Percentiles rank a stretch among this genome's conserved stretches.
Conservation (phyloP, 2,113 vertebrate species). For the Pagrus major region DNA sequence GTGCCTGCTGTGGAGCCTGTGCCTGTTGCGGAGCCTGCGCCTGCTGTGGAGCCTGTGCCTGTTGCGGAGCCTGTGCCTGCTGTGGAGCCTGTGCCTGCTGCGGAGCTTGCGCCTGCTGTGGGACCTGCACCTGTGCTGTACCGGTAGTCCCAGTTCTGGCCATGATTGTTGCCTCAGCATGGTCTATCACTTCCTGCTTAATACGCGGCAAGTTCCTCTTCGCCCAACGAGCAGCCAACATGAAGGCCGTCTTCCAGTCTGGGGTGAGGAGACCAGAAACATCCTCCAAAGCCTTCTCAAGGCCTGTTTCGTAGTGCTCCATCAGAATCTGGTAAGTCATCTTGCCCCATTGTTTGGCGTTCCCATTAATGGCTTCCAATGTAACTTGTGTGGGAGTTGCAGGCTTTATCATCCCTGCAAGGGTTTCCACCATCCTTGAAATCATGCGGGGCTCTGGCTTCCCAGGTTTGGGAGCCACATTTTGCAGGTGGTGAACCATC, state of each 20-base stretch:
- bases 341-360: background rate
- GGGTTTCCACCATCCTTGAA: background rate
- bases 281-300: background rate
- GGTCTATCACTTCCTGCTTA: background rate
- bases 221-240: background rate
- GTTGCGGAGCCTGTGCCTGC: too few species aligned
- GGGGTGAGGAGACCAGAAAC: accelerated
- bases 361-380: accelerated
- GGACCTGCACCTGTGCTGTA: background rate
- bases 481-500: background rate
- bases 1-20: too few species aligned
- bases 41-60: too few species aligned
- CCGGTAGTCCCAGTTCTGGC: background rate
- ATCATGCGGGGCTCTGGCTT: background rate
- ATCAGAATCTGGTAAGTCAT: background rate
- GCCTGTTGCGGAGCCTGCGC: too few species aligned
- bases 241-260: background rate
- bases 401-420: background rate
- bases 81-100: too few species aligned
- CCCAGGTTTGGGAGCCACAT: background rate
- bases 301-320: background rate
- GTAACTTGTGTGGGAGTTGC: background rate
- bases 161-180: background rate
- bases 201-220: background rate
- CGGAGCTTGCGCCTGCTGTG: too few species aligned